Conservation (phyloP, 2,888 invertebrate genomes). For the Euzophera pinguis region DNA sequence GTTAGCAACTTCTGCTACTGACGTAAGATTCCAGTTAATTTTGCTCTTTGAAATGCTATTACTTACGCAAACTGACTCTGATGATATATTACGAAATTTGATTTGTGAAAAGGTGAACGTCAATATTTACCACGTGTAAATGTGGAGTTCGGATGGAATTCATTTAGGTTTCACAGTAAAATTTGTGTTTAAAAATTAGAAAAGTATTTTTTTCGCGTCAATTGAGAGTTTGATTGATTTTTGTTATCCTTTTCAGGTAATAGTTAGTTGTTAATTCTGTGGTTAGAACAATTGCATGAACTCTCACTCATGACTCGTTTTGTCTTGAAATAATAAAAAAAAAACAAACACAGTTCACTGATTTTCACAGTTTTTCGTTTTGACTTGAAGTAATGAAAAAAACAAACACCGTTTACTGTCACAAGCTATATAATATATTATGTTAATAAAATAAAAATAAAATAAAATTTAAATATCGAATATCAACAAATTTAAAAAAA, state of each 20-base stretch:
- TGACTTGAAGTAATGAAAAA: background rate
- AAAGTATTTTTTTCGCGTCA: too few relatives aligned
- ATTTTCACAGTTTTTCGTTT: too few relatives aligned
- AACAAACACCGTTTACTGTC: conserved; percentile 1
- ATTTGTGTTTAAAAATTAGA: too few relatives aligned
- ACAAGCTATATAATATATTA: background rate
- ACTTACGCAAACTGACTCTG: conserved; percentile 27
- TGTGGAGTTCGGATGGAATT: background rate
- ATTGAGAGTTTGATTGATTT: too few relatives aligned
- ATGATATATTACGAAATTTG: conserved; percentile 22
- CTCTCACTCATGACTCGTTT: too few relatives aligned
- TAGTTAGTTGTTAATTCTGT: too few relatives aligned
- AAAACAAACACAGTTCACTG: too few relatives aligned
- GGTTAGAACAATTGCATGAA: too few relatives aligned
- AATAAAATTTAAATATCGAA: too few relatives aligned
- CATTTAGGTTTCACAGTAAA: background rate
- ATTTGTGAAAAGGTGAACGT: conserved; percentile 7
- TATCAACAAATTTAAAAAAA: background rate
- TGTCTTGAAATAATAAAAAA: too few relatives aligned
- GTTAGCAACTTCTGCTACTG: conserved; percentile 47
- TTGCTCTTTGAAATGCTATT: conserved; percentile 37
- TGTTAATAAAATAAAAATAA: too few relatives aligned
- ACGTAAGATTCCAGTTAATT: conserved; percentile 39
- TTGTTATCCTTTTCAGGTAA: too few relatives aligned
- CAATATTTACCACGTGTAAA: conserved; percentile 1